These are phyloP conservation scores for Drosophila phalerata DNA, from an alignment of 2,888 invertebrate genomes.

Conservation along the genomic window DNA sequence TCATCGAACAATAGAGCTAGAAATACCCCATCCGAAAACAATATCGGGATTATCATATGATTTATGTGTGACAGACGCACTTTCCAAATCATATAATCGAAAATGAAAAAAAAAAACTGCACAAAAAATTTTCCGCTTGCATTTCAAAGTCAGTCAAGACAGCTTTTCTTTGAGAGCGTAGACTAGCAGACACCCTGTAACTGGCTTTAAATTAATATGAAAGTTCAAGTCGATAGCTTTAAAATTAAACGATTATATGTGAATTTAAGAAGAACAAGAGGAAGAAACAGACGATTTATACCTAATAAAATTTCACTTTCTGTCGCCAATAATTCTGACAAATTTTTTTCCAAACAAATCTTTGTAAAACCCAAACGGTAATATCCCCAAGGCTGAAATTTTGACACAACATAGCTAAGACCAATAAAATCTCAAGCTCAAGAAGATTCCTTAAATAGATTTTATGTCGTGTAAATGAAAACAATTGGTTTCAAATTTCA, in stretches of 20 bases:
- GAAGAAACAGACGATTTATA: too few species aligned
- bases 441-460: background rate
- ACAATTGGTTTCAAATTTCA: background rate
- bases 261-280: too few species aligned
- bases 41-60: constrained; percentile 73
- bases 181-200: background rate
- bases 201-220: too few species aligned
- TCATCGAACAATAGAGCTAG: constrained; percentile 56
- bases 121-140: constrained; percentile 43
- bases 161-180: background rate
- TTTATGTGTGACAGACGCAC: constrained; percentile 71
- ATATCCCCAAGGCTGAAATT: too few species aligned
- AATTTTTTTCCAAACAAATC: too few species aligned
- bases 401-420: too few species aligned
- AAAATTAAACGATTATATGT: background rate
- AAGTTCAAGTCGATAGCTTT: background rate
- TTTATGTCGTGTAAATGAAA: background rate
- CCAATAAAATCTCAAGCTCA: background rate
- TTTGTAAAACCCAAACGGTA: too few species aligned
- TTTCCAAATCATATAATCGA: constrained; percentile 62
- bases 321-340: too few species aligned
- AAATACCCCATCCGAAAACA: constrained; percentile 39
- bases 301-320: too few species aligned
- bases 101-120: constrained; percentile 31
- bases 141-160: constrained; percentile 24